phyloP scores from a whole-genome alignment of 2,113 vertebrate species.

The Neolamprologus falcicula region DNA sequence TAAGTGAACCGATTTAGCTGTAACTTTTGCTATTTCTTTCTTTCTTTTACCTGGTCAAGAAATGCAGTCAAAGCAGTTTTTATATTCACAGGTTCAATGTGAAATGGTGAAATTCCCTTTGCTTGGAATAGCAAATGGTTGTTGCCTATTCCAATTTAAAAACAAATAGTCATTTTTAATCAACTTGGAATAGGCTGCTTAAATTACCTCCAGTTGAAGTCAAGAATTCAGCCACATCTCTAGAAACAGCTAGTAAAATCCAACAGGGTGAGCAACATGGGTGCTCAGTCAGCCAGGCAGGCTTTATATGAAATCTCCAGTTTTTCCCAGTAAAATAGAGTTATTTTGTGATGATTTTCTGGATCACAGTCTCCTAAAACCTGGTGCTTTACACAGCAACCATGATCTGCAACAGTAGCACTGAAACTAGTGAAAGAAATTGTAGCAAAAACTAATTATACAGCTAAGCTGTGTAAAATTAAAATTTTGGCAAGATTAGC shows the following conservation, averaged over 20 bases:
- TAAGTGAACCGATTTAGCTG: not conserved
- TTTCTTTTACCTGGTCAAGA: accelerated
- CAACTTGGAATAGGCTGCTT: not conserved
- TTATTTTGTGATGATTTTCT: not conserved
- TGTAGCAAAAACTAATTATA: not conserved
- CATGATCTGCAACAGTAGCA: not conserved
- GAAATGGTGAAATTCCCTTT: not conserved
- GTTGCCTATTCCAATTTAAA: not conserved
- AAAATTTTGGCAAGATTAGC: not conserved
- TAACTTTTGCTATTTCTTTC: not conserved
- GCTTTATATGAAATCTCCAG: not conserved
- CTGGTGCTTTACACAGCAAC: not conserved
- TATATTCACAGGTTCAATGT: not conserved
- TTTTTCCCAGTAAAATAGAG: not conserved
- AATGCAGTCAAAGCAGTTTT: not conserved
- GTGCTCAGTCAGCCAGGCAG: not conserved
- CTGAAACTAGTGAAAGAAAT: not conserved
- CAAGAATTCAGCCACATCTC: not conserved
- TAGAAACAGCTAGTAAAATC: not conserved
- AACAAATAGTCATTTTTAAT: accelerated
- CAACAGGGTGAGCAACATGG: not conserved
- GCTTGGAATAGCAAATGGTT: not conserved
- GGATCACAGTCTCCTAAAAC: not conserved
- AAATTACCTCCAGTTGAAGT: not conserved
- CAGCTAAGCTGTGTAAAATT: not conserved